Evolutionary conservation across 2,888 invertebrate species (phyloP), one percentile per base, ranked within the genome.

Genomic region (Cistogaster globosa): DNA sequence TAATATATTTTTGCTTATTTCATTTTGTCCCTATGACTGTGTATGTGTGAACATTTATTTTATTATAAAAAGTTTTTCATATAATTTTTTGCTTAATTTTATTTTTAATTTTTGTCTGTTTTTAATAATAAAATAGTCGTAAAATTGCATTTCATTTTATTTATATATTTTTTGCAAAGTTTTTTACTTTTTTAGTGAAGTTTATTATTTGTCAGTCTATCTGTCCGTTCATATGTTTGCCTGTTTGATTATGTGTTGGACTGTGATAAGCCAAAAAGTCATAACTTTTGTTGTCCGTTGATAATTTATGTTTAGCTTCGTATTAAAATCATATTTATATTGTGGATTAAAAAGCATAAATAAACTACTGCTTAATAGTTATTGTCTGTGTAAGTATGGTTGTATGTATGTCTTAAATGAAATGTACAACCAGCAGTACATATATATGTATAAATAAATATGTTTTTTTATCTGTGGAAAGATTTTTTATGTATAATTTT

Each of bases 311-410:
- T 82, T 75, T 71, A 78, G 85, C 65, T 75, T 85, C 67, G 85
- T 51, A 82, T 85, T 85, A 85, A 85, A 85, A 85, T 85, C 82
- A 82, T 85, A 85, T 85, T 79, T 85, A 82, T 85, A 71, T 82
- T 81, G 71, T 77, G 80, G 84, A 77, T 81, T 84, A 77, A 84
- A 84, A 72, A 48, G 68, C 38, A 58, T 60, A 80, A 81, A 74
- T 80, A 75, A 67, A 74, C 68, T 72, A 74, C 68, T 72, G 71
- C 51, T 36, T 68, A 78, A 79, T 83, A 63, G 57, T 57, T 62
- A 20, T 55, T 69, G 45, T 20, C 38, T 45, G 8, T 45, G 16
- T 42, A 8, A 7, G 32, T 32, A 26, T 2, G 26, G 2, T 32
- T 32, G 32, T 32, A 18, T 53, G 20, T 53, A 22, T 55, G 26